Evolutionary conservation across 2,797 vertebrate species (phyloP).

Genomic region (Microctenopoma stevenorrisi): DNA sequence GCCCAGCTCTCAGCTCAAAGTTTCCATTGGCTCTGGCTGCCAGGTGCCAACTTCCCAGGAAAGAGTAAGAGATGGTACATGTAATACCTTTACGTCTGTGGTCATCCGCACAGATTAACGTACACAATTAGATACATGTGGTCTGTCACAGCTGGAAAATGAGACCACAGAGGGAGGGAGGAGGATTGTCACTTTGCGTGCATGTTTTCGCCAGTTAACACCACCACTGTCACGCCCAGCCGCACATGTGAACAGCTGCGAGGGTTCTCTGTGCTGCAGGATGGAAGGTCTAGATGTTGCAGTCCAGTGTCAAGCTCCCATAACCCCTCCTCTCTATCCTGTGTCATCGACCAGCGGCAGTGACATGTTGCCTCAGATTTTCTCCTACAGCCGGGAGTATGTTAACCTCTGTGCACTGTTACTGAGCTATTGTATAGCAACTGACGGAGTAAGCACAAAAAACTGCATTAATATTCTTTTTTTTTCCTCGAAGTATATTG

Average conservation of each 20-base stretch:
- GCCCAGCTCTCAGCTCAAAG: slow-evolving; percentile 25
- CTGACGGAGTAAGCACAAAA: not conserved
- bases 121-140: not conserved
- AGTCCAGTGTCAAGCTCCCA: slow-evolving; percentile 31
- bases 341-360: slow-evolving; percentile 69
- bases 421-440: not conserved
- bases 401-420: slow-evolving; percentile 50
- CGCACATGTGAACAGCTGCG: slow-evolving; percentile 93
- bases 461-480: not conserved
- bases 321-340: slow-evolving; percentile 58
- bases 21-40: slow-evolving; percentile 29
- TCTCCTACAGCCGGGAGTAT: slow-evolving; percentile 86
- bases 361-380: slow-evolving; percentile 86
- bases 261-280: slow-evolving; percentile 75
- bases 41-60: slow-evolving; percentile 47
- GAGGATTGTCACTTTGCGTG: slow-evolving; percentile 46
- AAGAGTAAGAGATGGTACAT: slow-evolving; percentile 34
- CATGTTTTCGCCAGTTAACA: slow-evolving; percentile 87
- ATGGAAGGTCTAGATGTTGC: slow-evolving; percentile 69
- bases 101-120: slow-evolving; percentile 13
- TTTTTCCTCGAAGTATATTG: too few species aligned
- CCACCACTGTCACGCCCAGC: slow-evolving; percentile 88
- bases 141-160: slow-evolving; percentile 82
- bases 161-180: slow-evolving; percentile 85
- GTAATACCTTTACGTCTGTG: slow-evolving; percentile 26